Conservation (phyloP, 2,888 invertebrate species). For the Catonia carolina region DNA sequence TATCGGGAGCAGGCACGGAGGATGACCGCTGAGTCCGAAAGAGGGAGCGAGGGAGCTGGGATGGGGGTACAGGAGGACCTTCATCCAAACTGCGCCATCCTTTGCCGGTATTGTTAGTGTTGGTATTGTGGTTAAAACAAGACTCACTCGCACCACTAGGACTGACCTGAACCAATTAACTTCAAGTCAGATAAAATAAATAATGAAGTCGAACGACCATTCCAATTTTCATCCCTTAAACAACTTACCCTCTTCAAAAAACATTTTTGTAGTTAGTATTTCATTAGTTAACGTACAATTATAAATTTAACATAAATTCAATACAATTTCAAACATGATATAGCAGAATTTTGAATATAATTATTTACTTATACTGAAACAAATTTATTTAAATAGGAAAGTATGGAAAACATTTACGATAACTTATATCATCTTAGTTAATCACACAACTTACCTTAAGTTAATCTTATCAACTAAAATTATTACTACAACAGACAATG, state of each 20-base stretch:
- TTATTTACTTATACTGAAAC: not conserved
- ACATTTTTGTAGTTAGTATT: too few relatives aligned
- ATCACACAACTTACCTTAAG: too few relatives aligned
- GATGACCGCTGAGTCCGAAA: constrained; percentile 58
- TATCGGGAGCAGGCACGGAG: constrained; percentile 48
- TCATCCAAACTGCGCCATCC: constrained; percentile 51
- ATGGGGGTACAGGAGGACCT: constrained; percentile 44
- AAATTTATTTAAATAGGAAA: too few relatives aligned
- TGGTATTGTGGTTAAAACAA: constrained; percentile 36
- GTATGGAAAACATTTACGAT: too few relatives aligned
- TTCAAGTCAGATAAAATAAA: not conserved
- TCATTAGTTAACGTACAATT: too few relatives aligned
- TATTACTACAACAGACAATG: too few relatives aligned
- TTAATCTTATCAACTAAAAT: too few relatives aligned
- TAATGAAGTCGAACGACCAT: not conserved
- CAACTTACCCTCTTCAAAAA: not conserved
- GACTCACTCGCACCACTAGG: constrained; percentile 14
- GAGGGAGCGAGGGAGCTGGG: constrained; percentile 46
- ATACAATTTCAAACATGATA: too few relatives aligned
- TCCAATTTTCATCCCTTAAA: not conserved
- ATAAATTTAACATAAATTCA: too few relatives aligned
- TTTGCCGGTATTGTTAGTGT: constrained; percentile 41
- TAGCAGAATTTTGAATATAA: not conserved
- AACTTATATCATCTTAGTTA: too few relatives aligned
- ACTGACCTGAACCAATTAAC: constrained; percentile 13